Conservation (phyloP, 2,888 invertebrate genomes). For the Cheilosia vernalis region DNA sequence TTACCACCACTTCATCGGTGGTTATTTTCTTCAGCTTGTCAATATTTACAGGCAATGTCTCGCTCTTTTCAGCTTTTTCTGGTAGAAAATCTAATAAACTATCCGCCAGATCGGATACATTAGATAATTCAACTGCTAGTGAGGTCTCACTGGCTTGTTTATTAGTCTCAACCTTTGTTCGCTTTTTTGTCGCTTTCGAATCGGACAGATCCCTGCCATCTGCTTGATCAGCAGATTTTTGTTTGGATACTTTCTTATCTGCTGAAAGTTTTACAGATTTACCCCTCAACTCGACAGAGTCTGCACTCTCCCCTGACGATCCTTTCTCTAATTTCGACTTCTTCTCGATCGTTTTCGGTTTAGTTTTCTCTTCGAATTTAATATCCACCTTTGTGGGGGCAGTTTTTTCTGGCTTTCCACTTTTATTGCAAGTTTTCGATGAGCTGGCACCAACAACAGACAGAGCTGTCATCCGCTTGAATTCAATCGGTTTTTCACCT, state of each 20-base stretch:
- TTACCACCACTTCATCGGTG: not conserved
- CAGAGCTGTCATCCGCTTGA: slow-evolving; percentile 69
- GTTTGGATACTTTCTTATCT: not conserved
- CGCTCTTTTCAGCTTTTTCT: slow-evolving; percentile 21
- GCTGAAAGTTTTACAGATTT: slow-evolving; percentile 12
- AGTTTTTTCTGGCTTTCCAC: slow-evolving; percentile 58
- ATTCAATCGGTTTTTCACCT: slow-evolving; percentile 73
- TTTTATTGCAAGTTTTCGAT: slow-evolving; percentile 35
- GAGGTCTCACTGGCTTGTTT: slow-evolving; percentile 55
- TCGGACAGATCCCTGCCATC: slow-evolving; percentile 15
- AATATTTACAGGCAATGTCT: not conserved
- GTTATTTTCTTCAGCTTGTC: slow-evolving; percentile 40
- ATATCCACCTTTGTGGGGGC: slow-evolving; percentile 22
- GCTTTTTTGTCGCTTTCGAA: slow-evolving; percentile 18
- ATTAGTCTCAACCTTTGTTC: slow-evolving; percentile 8
- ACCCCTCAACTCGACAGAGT: slow-evolving; percentile 5
- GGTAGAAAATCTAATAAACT: slow-evolving; percentile 63
- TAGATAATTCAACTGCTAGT: slow-evolving; percentile 64
- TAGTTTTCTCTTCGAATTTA: slow-evolving; percentile 27
- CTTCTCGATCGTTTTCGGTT: slow-evolving; percentile 28
- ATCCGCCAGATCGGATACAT: slow-evolving; percentile 72
- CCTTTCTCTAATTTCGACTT: slow-evolving; percentile 39
- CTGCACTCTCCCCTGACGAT: slow-evolving; percentile 33
- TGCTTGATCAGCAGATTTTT: not conserved
- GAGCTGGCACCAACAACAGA: not conserved